Conservation (phyloP, 2,888 invertebrate genomes). For the Pyrrhosoma nymphula region DNA sequence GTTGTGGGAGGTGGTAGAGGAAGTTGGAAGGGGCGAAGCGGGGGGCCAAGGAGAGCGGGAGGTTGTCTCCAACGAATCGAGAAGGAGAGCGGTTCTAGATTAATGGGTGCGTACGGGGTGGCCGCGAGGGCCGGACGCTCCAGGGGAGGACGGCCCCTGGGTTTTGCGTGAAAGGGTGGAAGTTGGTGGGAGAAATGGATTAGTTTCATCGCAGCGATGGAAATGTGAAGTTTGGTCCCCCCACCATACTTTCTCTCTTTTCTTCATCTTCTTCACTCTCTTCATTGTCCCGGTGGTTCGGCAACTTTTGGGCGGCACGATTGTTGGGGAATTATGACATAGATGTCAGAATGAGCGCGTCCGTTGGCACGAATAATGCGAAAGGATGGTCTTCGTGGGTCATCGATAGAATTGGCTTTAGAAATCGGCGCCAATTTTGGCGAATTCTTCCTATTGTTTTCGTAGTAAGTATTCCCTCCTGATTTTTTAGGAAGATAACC, state of each 20-base stretch:
- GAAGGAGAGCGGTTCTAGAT: slow-evolving; percentile 30
- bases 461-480: no score
- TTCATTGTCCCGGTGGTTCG: neutral
- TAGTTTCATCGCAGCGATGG: slow-evolving; percentile 45
- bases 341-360: neutral
- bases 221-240: slow-evolving; percentile 39
- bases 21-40: neutral
- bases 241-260: neutral
- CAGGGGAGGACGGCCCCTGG: slow-evolving; percentile 34
- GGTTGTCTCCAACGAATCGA: neutral
- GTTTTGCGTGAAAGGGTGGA: slow-evolving; percentile 21
- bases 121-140: neutral
- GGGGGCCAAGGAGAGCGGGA: neutral
- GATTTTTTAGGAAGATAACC: no score
- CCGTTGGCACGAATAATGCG: neutral
- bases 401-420: neutral
- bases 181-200: slow-evolving; percentile 33
- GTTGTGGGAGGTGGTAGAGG: neutral
- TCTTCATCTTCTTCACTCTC: no score
- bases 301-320: neutral
- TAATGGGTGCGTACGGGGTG: slow-evolving; percentile 1
- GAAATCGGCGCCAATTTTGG: neutral
- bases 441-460: no score
- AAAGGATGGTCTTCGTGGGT: neutral
- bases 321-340: neutral